Percentiles rank a stretch among this genome's conserved stretches.
Conservation (phyloP, 2,113 vertebrate species). For the Mobula birostris region DNA sequence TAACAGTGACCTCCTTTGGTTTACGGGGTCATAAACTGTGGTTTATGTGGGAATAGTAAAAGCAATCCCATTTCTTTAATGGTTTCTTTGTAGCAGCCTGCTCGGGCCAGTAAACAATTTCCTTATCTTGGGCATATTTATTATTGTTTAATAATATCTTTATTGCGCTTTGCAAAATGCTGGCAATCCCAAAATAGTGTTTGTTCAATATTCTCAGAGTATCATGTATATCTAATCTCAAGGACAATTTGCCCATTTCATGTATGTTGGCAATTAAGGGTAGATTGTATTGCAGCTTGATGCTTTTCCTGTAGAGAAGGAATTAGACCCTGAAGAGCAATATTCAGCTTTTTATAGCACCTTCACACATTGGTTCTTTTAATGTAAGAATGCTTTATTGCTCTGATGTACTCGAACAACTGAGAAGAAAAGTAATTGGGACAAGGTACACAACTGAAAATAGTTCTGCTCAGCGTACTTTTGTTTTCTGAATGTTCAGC, state of each 20-base stretch:
- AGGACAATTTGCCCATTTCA: conserved; percentile 32
- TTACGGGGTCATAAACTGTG: background rate
- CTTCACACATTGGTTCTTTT: conserved; percentile 27
- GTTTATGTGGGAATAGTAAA: background rate
- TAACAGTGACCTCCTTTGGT: background rate
- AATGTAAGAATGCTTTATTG: conserved; percentile 19
- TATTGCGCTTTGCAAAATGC: background rate
- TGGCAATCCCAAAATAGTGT: background rate
- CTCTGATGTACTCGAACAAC: background rate
- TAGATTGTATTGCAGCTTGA: conserved; percentile 16
- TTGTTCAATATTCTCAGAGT: background rate
- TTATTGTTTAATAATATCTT: conserved; percentile 22
- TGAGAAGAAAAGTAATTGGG: background rate
- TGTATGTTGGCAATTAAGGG: conserved; percentile 27
- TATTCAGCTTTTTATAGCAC: conserved; percentile 27
- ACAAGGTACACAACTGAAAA: background rate
- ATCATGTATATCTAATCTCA: conserved; percentile 9
- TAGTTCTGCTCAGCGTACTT: background rate
- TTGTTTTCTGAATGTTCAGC: background rate
- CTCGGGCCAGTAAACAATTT: background rate
- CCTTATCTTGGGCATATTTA: conserved; percentile 4
- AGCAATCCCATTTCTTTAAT: background rate
- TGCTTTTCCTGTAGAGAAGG: background rate
- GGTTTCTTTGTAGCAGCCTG: conserved; percentile 15
- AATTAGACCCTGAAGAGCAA: conserved; percentile 27